Evolutionary conservation across 2,113 vertebrate genomes (phyloP).

Genomic region (Equus quagga): DNA sequence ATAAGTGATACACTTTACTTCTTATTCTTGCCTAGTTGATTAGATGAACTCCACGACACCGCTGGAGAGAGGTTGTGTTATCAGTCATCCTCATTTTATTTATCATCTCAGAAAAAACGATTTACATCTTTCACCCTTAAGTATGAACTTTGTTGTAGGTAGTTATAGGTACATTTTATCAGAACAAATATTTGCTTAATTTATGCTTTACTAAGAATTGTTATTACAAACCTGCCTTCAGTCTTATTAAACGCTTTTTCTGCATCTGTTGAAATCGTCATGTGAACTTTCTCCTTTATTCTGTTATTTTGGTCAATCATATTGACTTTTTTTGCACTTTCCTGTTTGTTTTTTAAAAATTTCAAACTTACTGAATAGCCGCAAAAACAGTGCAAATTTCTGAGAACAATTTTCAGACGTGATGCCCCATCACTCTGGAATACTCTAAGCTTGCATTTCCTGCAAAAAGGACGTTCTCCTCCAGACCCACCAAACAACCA

Average conservation of each 20-base stretch:
- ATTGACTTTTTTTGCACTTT: neutral
- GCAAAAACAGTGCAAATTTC: neutral
- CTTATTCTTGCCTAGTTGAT: neutral
- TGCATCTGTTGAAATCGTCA: neutral
- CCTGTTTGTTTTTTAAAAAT: neutral
- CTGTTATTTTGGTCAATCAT: neutral
- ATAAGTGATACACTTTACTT: neutral
- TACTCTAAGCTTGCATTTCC: neutral
- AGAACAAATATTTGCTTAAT: neutral
- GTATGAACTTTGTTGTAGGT: neutral
- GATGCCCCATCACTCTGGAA: neutral
- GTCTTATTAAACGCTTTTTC: neutral
- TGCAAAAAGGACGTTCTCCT: neutral
- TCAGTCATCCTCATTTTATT: neutral
- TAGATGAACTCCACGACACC: neutral
- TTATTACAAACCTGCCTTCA: neutral
- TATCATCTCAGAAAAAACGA: neutral
- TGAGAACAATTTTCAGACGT: neutral
- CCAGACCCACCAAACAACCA: neutral
- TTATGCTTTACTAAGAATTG: neutral
- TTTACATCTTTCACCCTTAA: neutral
- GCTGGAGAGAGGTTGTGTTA: neutral
- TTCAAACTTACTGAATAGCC: neutral
- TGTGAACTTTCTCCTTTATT: neutral
- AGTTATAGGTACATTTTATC: neutral